Conservation (phyloP, 2,113 vertebrate genomes). For the Strigops habroptila region DNA sequence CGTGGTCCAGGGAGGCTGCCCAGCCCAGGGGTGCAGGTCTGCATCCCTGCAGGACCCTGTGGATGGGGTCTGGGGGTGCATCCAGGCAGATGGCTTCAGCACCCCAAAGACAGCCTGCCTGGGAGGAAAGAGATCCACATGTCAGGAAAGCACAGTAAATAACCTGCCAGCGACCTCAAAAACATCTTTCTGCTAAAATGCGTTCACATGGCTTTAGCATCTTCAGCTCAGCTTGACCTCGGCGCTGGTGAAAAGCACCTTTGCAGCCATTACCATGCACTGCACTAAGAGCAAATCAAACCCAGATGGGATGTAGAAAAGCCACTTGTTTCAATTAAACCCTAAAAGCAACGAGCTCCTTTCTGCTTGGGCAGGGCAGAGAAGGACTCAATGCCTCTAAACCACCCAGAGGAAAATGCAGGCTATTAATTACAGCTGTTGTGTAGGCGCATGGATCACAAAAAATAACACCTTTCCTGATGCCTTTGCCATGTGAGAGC, state of each 20-base stretch:
- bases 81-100: background rate
- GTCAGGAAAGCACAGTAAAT: background rate
- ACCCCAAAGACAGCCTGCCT: background rate
- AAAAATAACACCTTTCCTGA: background rate
- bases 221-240: background rate
- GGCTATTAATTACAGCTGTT: background rate
- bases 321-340: background rate
- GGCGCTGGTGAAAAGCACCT: background rate
- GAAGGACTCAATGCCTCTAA: background rate
- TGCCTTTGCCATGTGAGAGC: accelerated
- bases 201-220: background rate
- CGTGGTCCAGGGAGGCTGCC: accelerated
- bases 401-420: background rate
- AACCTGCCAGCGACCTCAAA: background rate
- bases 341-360: background rate
- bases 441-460: accelerated
- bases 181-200: constrained; percentile 7
- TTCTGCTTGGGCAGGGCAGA: background rate
- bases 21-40: background rate
- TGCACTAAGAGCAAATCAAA: background rate
- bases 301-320: background rate
- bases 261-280: accelerated
- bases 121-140: background rate
- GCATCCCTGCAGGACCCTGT: background rate
- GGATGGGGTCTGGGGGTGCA: background rate